Conservation (phyloP, 2,888 invertebrate species). For the Ditula angustiorana region DNA sequence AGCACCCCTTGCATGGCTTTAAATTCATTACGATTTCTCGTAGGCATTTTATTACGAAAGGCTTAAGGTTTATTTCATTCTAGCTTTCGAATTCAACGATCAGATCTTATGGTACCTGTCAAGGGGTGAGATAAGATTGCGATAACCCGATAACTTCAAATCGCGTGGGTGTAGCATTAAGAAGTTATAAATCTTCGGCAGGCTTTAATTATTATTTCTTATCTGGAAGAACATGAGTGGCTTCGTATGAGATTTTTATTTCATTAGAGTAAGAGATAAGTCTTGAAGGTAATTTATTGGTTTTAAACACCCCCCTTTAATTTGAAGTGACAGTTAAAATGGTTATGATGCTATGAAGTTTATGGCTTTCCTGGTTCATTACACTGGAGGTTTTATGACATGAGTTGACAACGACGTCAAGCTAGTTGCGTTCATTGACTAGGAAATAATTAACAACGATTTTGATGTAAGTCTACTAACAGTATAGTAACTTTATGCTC, state of each 20-base stretch:
- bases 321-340: slow-evolving; percentile 29
- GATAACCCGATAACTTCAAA: slow-evolving; percentile 58
- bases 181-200: slow-evolving; percentile 71
- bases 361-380: slow-evolving; percentile 27
- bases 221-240: slow-evolving; percentile 56
- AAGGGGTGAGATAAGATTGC: slow-evolving; percentile 51
- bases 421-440: slow-evolving; percentile 32
- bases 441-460: background rate
- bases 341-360: background rate
- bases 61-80: slow-evolving; percentile 29
- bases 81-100: slow-evolving; percentile 10
- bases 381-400: slow-evolving; percentile 12
- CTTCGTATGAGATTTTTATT: slow-evolving; percentile 64
- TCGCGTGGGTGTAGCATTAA: slow-evolving; percentile 76
- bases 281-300: slow-evolving; percentile 70
- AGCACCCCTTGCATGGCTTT: slow-evolving; percentile 35
- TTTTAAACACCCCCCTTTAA: slow-evolving; percentile 46
- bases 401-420: background rate
- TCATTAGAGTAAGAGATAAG: slow-evolving; percentile 72
- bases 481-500: background rate
- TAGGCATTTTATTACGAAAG: background rate
- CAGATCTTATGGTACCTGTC: slow-evolving; percentile 54
- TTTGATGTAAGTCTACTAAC: background rate
- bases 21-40: slow-evolving; percentile 7
- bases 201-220: slow-evolving; percentile 74